Base-by-base conservation (phyloP, 2,113 vertebrate genomes). In the Dendropsophus ebraccatus region DNA sequence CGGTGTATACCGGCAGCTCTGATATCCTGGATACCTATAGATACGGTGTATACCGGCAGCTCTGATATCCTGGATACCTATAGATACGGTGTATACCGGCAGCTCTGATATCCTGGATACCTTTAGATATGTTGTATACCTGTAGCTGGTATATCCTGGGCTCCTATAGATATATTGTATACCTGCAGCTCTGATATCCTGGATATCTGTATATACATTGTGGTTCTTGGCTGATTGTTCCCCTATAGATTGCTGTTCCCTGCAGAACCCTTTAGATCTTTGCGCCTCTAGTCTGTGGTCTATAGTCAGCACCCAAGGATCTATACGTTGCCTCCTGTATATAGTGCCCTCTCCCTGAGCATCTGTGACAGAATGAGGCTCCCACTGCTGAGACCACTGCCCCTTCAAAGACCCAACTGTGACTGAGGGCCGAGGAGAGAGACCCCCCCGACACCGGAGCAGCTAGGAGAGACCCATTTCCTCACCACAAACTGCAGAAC, bases 401-500 rank as follows among this genome's bases (percentile, higher is more conserved):
- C 25, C 4, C 60, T 32, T 45, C 37, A n/a, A 45, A 69, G 45
- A 28, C 41, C 41, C 58, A 60, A 21, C 21, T 45, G 62, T 17
- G 28, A 69, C 60, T 82, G 60, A 82, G 35, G 60, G n/a, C 16
- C 47, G n/a, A 11, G 62, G 45, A 69, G 47, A 7, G 5, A 50
- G 80, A 69, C 58, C 11, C 80, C 80, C 62, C n/a, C 19, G 28
- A 67, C 58, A 37, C 23, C 19, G 54, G 58, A 25, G 60, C 25
- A 50, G 23, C 80, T 50, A 25, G 62, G 30, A n/a, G n/a, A 65
- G 60, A 82, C 80, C 58, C 45, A 5, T 41, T 82, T 82, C 79
- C 62, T 82, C 80, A 62, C 60, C 41, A 67, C 41, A 67, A 25
- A 82, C 80, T 67, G 60, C 80, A 82, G 6, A 69, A 82, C 30